Conservation (phyloP, 2,113 vertebrate genomes). For the Collichthys lucidus region DNA sequence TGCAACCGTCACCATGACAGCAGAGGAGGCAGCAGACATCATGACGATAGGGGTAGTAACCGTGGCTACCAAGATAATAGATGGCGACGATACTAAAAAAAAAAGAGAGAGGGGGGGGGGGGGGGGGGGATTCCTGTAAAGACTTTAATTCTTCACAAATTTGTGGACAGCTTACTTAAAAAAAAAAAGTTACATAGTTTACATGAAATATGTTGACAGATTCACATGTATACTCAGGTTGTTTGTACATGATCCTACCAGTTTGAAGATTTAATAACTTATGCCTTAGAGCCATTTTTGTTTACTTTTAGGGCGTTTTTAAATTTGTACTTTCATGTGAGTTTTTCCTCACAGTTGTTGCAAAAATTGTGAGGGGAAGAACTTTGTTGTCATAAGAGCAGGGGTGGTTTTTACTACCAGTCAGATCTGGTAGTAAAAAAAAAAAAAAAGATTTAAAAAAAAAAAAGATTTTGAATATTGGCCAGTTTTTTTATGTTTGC, state of each 20-base stretch:
- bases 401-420: not conserved
- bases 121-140: not conserved
- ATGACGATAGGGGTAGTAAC: slow-evolving; percentile 80
- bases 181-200: not conserved
- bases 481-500: slow-evolving; percentile 59
- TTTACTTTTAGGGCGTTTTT: slow-evolving; percentile 76
- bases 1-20: slow-evolving; percentile 53
- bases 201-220: slow-evolving; percentile 36
- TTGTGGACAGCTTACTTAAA: slow-evolving; percentile 25
- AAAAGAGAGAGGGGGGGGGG: too few species aligned
- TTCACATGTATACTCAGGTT: slow-evolving; percentile 69
- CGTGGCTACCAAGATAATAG: slow-evolving; percentile 84
- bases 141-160: slow-evolving; percentile 38
- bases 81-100: slow-evolving; percentile 84
- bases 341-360: slow-evolving; percentile 57
- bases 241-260: slow-evolving; percentile 66
- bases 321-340: slow-evolving; percentile 65
- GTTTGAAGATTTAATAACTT: slow-evolving; percentile 53
- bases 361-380: slow-evolving; percentile 8
- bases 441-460: slow-evolving; percentile 11
- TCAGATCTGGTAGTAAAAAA: slow-evolving; percentile 1
- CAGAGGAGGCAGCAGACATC: slow-evolving; percentile 81
- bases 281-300: slow-evolving; percentile 52
- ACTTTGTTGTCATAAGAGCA: slow-evolving; percentile 20
- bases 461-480: slow-evolving; percentile 22